Base-by-base conservation (phyloP, 2,113 vertebrate species). In the Chionis minor region DNA sequence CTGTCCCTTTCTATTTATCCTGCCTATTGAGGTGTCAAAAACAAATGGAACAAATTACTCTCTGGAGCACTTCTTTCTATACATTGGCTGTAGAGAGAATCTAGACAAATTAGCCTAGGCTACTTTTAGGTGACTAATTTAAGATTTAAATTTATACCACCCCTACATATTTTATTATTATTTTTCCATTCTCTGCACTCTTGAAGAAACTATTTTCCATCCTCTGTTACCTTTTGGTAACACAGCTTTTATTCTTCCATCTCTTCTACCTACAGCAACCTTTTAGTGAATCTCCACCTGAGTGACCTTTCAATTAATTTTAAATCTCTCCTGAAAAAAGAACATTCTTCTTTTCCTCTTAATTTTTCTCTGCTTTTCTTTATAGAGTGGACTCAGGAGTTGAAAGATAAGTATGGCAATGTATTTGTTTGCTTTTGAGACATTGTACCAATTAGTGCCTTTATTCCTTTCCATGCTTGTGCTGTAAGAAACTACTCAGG, bases 381-480 rank as follows among this genome's bases (percentile, higher is more conserved):
- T 4, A 12, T 40, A 80, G 7, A 70, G 6, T 44, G 12, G 14
- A 47, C 63, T 83, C 21, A 35, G 49, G 18, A 83, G 18, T 24
- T 69, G 8, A 45, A 77, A 70, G 17, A 19, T 38, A 52, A 54
- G 9, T 42, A 35, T 27, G 21, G 13, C 8, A 86, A 55, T 40
- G 14, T 44, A 32, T 26, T 51, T 89, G 14, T 42, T 45, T 81
- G 13, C 22, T 71, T 90, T 67, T 59, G 18, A 49, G 28, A 42
- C 3, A 40, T 47, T 20, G 55, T 65, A 71, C 8, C 11, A 61
- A 17, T 24, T 0, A 1, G 0, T 67, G 24, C 12, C 10, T 88
- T 87, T 65, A n/a, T 28, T 85, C 30, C 18, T 52, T 71, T 40
- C 42, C 10, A 14, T 47, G 16, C 9, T 32, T 54, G 8, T 54